These are phyloP conservation scores for Pantherophis vulpinus DNA, from an alignment of 2,797 vertebrate species.

Conservation along the genomic window DNA sequence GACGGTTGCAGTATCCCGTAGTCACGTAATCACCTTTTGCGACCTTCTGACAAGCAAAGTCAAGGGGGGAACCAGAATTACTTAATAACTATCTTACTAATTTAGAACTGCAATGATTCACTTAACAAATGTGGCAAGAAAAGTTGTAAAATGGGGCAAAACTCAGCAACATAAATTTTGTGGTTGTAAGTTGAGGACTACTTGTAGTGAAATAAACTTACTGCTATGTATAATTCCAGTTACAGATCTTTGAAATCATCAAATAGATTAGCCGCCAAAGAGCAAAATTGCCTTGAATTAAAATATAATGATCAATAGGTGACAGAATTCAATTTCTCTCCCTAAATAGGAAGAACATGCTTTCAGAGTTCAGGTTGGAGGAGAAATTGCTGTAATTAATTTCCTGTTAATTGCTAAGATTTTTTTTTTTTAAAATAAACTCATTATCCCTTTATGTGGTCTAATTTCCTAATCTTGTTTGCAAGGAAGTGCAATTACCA, in stretches of 20 bases:
- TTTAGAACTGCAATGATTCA: no score
- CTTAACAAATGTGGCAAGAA: not conserved
- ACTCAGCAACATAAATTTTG: not conserved
- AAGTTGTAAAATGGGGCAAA: not conserved
- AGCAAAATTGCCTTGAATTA: constrained; percentile 7
- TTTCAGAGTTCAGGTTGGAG: not conserved
- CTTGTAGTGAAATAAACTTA: not conserved
- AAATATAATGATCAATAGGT: constrained; percentile 14
- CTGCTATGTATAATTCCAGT: not conserved
- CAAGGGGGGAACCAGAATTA: no score
- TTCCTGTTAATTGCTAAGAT: constrained; percentile 24
- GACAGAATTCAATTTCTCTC: not conserved
- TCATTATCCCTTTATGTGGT: constrained; percentile 8
- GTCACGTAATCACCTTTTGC: not conserved
- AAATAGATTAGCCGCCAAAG: constrained; percentile 1
- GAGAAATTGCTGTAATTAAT: constrained; percentile 7
- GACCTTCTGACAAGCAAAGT: not conserved
- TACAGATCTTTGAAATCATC: not conserved
- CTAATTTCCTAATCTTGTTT: constrained; percentile 26
- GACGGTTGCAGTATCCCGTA: not conserved
- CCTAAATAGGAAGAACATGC: not conserved
- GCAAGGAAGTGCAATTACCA: constrained; percentile 22
- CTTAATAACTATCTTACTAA: no score
- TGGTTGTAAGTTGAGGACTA: not conserved
- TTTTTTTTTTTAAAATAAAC: constrained; percentile 12